phyloP scores from a whole-genome alignment of 2,113 vertebrate species.

The Brachypodius melanocephalos region DNA sequence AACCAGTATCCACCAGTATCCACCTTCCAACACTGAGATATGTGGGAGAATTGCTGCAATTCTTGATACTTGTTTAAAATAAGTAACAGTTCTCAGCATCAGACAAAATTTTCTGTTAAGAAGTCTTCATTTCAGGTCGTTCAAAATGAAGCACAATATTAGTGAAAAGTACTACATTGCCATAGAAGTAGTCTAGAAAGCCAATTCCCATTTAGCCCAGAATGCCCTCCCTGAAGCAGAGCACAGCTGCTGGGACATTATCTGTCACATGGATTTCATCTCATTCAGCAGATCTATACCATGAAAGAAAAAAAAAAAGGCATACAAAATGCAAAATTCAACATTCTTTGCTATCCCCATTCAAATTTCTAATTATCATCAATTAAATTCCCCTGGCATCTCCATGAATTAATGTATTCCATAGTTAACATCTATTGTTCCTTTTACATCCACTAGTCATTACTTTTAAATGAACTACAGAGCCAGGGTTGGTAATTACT shows the following conservation, averaged over 20 bases:
- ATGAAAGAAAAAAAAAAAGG: neutral
- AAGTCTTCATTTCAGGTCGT: neutral
- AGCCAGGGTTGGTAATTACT: constrained; percentile 26
- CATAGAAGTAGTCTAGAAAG: neutral
- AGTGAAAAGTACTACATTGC: neutral
- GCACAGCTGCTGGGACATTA: neutral
- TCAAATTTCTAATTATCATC: neutral
- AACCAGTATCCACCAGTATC: neutral
- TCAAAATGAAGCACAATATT: neutral
- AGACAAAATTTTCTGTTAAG: neutral
- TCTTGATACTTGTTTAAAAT: neutral
- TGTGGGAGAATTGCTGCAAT: neutral
- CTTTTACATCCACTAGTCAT: constrained; percentile 26
- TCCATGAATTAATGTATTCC: constrained; percentile 23
- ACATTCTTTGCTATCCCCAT: neutral
- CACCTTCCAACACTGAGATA: neutral
- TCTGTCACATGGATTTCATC: neutral
- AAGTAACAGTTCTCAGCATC: neutral
- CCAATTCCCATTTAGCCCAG: neutral
- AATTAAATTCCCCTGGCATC: neutral
- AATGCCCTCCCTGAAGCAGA: neutral
- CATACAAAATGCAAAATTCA: neutral
- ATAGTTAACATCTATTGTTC: constrained; percentile 34
- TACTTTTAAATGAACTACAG: constrained; percentile 50
- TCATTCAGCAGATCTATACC: neutral